phyloP scores from a whole-genome alignment of 2,888 invertebrate species.

The Nyleta sp. region DNA sequence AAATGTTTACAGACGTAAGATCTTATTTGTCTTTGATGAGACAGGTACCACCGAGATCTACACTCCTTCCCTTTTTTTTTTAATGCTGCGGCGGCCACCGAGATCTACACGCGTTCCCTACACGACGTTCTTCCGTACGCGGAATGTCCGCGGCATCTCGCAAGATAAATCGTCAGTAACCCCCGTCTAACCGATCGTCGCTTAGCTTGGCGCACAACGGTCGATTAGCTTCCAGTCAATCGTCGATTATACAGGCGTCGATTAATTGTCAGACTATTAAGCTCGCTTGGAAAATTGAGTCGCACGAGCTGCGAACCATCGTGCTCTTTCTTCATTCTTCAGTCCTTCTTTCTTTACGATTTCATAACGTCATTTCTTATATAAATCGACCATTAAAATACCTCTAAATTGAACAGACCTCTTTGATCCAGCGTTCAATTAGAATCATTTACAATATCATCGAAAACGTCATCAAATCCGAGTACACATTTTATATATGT shows the following conservation, averaged over 20 bases:
- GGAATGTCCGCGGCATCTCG: conserved; percentile 47
- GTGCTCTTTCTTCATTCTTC: conserved; percentile 19
- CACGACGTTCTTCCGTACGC: no score
- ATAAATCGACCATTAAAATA: conserved; percentile 31
- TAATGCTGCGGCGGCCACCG: no score
- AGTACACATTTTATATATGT: no score
- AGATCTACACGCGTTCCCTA: no score
- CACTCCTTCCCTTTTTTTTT: no score
- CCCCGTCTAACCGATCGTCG: conserved; percentile 56
- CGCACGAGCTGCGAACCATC: conserved; percentile 53
- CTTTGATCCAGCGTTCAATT: background rate
- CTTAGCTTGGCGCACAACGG: conserved; percentile 54
- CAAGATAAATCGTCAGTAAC: conserved; percentile 58
- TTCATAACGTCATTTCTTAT: conserved; percentile 45
- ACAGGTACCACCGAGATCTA: no score
- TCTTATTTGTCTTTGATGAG: no score
- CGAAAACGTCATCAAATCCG: no score
- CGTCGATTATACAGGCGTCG: conserved; percentile 68
- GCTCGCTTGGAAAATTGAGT: conserved; percentile 64
- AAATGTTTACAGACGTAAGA: no score
- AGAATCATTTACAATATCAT: no score
- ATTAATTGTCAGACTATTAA: conserved; percentile 70
- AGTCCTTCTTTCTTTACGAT: conserved; percentile 15
- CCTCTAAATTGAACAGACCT: background rate
- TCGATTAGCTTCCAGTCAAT: conserved; percentile 66